Conservation (phyloP, 2,113 vertebrate genomes). For the Pygoscelis adeliae region DNA sequence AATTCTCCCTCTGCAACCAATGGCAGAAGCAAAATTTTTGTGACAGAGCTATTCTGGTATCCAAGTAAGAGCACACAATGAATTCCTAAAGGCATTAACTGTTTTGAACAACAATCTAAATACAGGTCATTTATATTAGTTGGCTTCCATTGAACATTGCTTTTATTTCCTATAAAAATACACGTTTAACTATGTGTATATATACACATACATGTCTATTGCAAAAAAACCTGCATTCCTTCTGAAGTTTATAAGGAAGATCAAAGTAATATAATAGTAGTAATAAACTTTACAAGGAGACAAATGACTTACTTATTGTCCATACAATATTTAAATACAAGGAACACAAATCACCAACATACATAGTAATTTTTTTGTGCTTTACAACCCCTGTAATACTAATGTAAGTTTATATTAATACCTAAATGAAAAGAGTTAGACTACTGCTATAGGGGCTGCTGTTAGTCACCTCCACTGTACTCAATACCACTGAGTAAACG, state of each 20-base stretch:
- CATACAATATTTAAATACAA: conserved; percentile 4
- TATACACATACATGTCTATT: accelerated
- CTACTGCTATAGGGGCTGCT: conserved; percentile 2
- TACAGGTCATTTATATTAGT: neutral
- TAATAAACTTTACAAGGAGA: neutral
- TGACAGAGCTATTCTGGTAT: neutral
- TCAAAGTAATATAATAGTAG: neutral
- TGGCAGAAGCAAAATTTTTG: neutral
- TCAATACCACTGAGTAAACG: neutral
- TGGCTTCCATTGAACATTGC: neutral
- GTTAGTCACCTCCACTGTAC: neutral
- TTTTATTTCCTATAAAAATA: neutral
- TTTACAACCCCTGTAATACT: neutral
- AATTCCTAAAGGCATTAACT: neutral
- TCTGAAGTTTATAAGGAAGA: neutral
- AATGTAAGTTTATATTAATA: neutral
- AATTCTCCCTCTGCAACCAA: neutral
- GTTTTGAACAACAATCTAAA: neutral
- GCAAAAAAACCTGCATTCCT: neutral
- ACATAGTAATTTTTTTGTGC: neutral
- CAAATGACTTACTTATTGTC: neutral
- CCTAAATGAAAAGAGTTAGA: conserved; percentile 13
- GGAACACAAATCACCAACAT: neutral
- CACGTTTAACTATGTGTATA: neutral
- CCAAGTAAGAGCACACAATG: neutral